Conservation (phyloP, 2,888 invertebrate genomes). For the Dermolepida albohirtum region DNA sequence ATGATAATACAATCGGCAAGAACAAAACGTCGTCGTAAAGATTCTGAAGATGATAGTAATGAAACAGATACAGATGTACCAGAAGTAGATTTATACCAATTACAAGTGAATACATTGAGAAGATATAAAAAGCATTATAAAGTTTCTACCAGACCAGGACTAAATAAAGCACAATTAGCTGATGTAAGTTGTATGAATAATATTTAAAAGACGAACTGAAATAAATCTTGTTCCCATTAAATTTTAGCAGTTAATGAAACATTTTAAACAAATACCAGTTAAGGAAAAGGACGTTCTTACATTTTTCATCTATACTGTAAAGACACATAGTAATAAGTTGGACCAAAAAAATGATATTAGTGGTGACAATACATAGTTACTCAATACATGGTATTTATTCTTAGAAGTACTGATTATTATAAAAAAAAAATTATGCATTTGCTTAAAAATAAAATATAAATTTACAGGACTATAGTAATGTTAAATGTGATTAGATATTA, state of each 20-base stretch:
- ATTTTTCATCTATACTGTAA: slow-evolving; percentile 96
- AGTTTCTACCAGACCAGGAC: slow-evolving; percentile 88
- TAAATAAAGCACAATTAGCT: slow-evolving; percentile 95
- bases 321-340: slow-evolving; percentile 89
- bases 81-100: slow-evolving; percentile 92
- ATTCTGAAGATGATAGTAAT: slow-evolving; percentile 94
- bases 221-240: neutral
- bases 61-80: slow-evolving; percentile 93
- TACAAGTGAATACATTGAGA: slow-evolving; percentile 93
- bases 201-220: slow-evolving; percentile 16
- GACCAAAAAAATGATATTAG: slow-evolving; percentile 85
- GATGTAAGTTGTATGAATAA: slow-evolving; percentile 77
- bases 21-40: slow-evolving; percentile 89
- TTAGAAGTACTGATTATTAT: slow-evolving; percentile 5
- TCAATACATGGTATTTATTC: neutral
- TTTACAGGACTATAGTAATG: neutral
- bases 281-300: slow-evolving; percentile 95
- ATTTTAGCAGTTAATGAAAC: slow-evolving; percentile 90
- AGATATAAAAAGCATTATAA: slow-evolving; percentile 95
- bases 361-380: slow-evolving; percentile 69
- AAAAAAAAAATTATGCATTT: neutral
- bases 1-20: slow-evolving; percentile 96
- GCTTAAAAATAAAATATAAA: slow-evolving; percentile 2
- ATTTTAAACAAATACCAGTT: slow-evolving; percentile 95
- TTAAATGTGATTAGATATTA: too few relatives aligned